phyloP scores from a whole-genome alignment of 2,113 vertebrate species.

The Vidua chalybeata region DNA sequence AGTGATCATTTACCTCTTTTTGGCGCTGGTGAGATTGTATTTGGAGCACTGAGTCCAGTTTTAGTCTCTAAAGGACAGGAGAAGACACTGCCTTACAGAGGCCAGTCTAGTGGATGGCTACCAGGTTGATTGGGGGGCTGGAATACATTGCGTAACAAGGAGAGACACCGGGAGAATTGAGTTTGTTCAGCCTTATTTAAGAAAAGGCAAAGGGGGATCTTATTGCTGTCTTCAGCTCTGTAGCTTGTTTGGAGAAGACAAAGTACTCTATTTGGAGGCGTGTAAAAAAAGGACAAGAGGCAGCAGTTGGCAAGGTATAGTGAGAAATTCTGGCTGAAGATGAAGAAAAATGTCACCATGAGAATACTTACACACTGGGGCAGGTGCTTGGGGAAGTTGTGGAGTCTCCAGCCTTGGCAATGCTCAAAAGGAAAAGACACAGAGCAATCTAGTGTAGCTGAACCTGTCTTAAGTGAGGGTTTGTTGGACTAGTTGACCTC shows the following conservation, averaged over 20 bases:
- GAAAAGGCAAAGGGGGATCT: neutral
- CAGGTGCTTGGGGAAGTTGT: neutral
- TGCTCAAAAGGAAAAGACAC: neutral
- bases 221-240: neutral
- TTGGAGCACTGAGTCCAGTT: neutral
- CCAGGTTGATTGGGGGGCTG: neutral
- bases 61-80: neutral
- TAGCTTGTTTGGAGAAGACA: neutral
- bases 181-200: neutral
- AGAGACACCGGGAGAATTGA: neutral
- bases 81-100: neutral
- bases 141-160: neutral
- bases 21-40: neutral
- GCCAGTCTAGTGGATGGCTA: neutral
- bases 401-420: neutral
- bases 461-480: neutral
- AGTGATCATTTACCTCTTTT: neutral
- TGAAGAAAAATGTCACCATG: neutral
- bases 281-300: neutral
- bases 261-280: neutral
- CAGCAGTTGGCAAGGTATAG: neutral
- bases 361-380: neutral
- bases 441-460: neutral
- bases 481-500: neutral
- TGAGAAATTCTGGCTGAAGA: neutral